These are phyloP conservation scores for Pituophis catenifer DNA, from an alignment of 2,113 vertebrate genomes.

Conservation along the genomic window DNA sequence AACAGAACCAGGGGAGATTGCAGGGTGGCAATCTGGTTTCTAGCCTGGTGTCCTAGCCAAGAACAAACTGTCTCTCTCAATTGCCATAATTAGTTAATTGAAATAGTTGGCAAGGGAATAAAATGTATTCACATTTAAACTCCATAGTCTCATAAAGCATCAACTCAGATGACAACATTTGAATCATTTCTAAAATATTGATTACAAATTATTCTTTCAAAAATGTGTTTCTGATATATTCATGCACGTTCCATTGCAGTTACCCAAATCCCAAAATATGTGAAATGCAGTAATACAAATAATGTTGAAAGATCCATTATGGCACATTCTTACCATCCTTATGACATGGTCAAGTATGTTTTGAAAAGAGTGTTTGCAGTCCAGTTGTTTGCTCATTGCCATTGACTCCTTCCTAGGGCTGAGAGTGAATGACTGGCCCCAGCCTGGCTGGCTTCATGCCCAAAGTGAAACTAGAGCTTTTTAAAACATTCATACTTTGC, in stretches of 20 bases:
- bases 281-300: neutral
- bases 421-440: neutral
- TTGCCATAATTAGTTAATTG: neutral
- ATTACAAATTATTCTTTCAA: neutral
- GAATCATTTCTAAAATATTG: neutral
- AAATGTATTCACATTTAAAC: neutral
- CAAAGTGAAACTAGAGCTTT: neutral
- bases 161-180: neutral
- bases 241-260: neutral
- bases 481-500: neutral
- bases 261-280: neutral
- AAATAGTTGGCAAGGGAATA: neutral
- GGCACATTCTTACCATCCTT: neutral
- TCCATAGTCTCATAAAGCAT: neutral
- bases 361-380: neutral
- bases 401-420: neutral
- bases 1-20: neutral
- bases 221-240: neutral
- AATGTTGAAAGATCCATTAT: neutral
- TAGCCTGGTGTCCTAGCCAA: neutral
- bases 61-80: neutral
- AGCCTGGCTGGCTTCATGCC: neutral
- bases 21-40: neutral
- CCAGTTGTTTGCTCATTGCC: neutral
- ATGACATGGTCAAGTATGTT: neutral